Evolutionary conservation across 1,140 invertebrate genomes (phyloP).

Genomic region (Pseudomyrmex concolor): DNA sequence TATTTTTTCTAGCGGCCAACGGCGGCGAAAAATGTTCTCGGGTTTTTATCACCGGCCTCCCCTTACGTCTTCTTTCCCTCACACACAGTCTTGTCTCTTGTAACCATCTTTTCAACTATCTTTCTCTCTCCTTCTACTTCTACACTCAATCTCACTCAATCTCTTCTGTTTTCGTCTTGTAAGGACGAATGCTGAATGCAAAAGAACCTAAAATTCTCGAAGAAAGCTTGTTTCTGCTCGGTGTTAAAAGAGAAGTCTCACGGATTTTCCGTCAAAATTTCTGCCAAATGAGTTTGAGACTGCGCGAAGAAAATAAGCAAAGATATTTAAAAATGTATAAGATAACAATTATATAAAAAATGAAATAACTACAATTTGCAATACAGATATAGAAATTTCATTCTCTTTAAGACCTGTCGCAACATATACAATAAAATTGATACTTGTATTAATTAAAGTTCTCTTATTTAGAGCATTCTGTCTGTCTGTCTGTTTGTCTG

Average conservation of each 20-base stretch:
- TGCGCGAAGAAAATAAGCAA: neutral
- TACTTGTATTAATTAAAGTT: neutral
- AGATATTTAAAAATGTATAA: neutral
- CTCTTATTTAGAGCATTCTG: neutral
- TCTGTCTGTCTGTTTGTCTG: too few relatives aligned
- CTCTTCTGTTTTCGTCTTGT: conserved; percentile 2
- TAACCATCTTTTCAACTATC: neutral
- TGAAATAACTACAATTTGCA: too few relatives aligned
- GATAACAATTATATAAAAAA: neutral
- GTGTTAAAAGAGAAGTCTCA: neutral
- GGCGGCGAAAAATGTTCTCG: conserved; percentile 45
- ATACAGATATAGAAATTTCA: too few relatives aligned
- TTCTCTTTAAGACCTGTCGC: too few relatives aligned
- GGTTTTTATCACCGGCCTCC: conserved; percentile 21
- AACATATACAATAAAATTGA: neutral
- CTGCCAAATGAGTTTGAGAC: conserved; percentile 17
- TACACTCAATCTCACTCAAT: conserved; percentile 1
- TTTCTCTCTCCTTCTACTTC: neutral
- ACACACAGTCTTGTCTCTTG: conserved; percentile 1
- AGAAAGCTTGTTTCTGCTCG: conserved; percentile 20
- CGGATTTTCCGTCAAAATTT: conserved; percentile 23
- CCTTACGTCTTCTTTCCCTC: neutral
- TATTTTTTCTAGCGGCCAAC: conserved; percentile 24
- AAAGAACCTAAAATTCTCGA: conserved; percentile 6
- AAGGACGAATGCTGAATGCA: conserved; percentile 24